Evolutionary conservation across 2,888 invertebrate genomes (phyloP), one percentile per base, ranked within the genome.

Genomic region (Tenthredo livida): DNA sequence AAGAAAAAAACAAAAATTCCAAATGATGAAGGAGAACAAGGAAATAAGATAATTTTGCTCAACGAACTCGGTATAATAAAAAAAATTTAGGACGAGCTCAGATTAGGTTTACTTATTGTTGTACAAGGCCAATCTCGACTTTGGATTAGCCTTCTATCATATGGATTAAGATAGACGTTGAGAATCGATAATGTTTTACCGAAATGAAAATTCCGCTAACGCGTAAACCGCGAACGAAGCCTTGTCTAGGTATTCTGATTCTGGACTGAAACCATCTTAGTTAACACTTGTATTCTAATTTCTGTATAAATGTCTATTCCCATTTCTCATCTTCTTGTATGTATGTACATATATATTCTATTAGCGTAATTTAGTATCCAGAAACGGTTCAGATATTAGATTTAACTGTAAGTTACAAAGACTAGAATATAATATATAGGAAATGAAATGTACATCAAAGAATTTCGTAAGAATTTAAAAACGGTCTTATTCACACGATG

Each of bases 221-320:
- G 70, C 29, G 70, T 40, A 10, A 70, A 29, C 61, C 10, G 15
- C 10, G 15, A 70, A 12, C n/a, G 58, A 29, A 21, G 67, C 15
- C 15, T 37, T 70, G 17, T 70, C n/a, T 33, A n/a, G n/a, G n/a
- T n/a, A n/a, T n/a, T n/a, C n/a, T n/a, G n/a, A 33, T 37, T 37
- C 9, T 40, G n/a, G 40, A 61, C 61, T 25, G 61, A 21, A 21
- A 29, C 10, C 2, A 3, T 12, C 25, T 61, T 29, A 29, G 10
- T 61, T 61, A 61, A 61, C 61, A 61, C 61, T 29, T 21, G 10
- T 25, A 61, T 61, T 61, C 61, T 61, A 61, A 61, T 61, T 61
- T 15, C 3, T 3, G 10, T 10, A 12, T 25, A n/a, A n/a, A 29
- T n/a, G 0, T 54, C n/a, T 29, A 4, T 61, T 12, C 10, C 61